phyloP scores from a whole-genome alignment of 2,113 vertebrate species.

The Glaucidium brasilianum region DNA sequence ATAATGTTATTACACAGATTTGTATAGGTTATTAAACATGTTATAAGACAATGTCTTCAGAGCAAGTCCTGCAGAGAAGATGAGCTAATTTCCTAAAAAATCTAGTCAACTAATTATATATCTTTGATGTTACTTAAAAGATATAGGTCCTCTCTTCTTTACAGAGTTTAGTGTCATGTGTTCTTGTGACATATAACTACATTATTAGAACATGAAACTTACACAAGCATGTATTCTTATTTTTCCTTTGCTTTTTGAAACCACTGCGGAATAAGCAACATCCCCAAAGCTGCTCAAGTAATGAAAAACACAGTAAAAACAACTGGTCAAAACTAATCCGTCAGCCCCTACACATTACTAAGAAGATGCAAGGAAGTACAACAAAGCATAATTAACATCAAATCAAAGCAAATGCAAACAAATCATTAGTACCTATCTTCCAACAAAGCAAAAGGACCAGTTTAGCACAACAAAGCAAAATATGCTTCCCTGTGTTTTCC shows the following conservation, averaged over 20 bases:
- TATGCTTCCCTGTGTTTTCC: not conserved
- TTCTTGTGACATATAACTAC: not conserved
- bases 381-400: not conserved
- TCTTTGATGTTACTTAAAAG: not conserved
- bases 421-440: not conserved
- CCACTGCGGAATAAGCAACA: not conserved
- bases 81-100: not conserved
- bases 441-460: not conserved
- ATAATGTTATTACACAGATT: not conserved
- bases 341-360: not conserved
- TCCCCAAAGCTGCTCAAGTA: not conserved
- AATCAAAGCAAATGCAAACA: not conserved
- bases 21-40: not conserved
- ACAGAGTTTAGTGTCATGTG: not conserved
- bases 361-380: not conserved
- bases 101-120: not conserved
- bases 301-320: not conserved
- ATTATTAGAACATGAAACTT: not conserved
- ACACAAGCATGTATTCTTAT: not conserved
- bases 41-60: not conserved
- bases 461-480: not conserved
- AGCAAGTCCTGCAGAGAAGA: not conserved
- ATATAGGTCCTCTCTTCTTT: not conserved
- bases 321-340: not conserved
- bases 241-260: not conserved